Percentiles rank a stretch among this genome's conserved stretches.
phyloP scores from a whole-genome alignment of 2,797 vertebrate species.

The Amblyraja radiata region DNA sequence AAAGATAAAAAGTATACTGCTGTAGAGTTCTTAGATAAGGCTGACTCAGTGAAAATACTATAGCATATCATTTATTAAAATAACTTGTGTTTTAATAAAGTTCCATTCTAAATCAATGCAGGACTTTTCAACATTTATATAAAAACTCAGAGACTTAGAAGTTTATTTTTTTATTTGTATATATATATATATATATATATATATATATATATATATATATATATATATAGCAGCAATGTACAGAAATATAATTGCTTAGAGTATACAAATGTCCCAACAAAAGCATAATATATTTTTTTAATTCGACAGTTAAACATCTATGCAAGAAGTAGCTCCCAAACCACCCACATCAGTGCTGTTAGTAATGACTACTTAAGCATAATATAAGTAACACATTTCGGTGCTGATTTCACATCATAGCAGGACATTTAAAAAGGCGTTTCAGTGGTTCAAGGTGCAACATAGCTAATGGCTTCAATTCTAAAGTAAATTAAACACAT shows the following conservation, averaged over 20 bases:
- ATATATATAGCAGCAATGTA: constrained; percentile 86
- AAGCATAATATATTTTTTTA: constrained; percentile 70
- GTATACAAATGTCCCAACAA: constrained; percentile 80
- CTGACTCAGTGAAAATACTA: not conserved
- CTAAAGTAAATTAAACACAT: not conserved
- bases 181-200: constrained; percentile 71
- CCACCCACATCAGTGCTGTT: constrained; percentile 58
- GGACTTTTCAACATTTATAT: not conserved
- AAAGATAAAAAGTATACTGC: too few relatives aligned
- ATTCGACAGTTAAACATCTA: constrained; percentile 75
- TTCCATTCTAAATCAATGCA: not conserved
- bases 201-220: constrained; percentile 55
- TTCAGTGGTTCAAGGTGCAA: constrained; percentile 52
- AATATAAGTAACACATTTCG: constrained; percentile 45
- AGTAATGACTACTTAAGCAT: constrained; percentile 60
- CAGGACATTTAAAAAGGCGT: constrained; percentile 56
- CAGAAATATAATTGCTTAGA: constrained; percentile 80
- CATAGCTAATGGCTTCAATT: constrained; percentile 27
- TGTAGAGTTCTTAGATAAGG: not conserved
- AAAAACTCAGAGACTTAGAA: constrained; percentile 12
- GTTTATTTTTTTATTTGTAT: constrained; percentile 67
- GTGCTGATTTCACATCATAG: constrained; percentile 53
- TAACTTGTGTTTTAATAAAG: not conserved
- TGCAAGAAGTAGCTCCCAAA: constrained; percentile 58
- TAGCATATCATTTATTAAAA: not conserved